These are phyloP conservation scores for Ascidia mentula DNA, from an alignment of 23 tunicate species.

Conservation along the genomic window DNA sequence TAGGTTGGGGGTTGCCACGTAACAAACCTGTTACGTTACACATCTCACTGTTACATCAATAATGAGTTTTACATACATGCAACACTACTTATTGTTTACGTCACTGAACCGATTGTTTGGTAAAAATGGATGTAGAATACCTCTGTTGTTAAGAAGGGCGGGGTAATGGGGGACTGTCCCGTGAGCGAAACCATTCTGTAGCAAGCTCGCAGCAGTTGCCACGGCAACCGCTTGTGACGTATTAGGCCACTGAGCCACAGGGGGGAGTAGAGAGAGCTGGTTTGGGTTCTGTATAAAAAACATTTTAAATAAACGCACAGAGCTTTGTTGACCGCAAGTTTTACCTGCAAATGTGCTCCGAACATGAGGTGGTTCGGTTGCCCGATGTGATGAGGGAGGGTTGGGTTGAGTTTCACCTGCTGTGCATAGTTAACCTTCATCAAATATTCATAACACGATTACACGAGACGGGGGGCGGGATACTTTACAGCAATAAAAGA, in stretches of 20 bases:
- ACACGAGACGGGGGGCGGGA: background rate
- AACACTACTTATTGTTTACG: background rate
- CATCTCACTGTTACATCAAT: background rate
- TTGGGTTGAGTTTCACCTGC: slow-evolving; percentile 20
- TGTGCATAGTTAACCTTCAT: too few species aligned
- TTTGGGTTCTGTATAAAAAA: slow-evolving; percentile 46
- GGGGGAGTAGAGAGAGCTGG: slow-evolving; percentile 73
- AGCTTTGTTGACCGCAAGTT: background rate
- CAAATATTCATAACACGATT: too few species aligned
- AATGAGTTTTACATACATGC: background rate
- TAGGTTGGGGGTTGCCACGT: background rate
- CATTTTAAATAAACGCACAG: background rate
- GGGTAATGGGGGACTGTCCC: slow-evolving; percentile 71
- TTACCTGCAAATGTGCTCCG: slow-evolving; percentile 74
- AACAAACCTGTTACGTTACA: slow-evolving; percentile 12
- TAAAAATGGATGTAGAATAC: slow-evolving; percentile 19
- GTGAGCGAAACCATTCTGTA: slow-evolving; percentile 88
- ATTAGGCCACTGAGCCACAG: slow-evolving; percentile 60
- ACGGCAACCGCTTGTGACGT: slow-evolving; percentile 85
- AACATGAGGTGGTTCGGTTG: slow-evolving; percentile 72
- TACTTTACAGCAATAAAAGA: background rate
- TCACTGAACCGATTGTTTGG: background rate
- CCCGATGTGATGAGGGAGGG: slow-evolving; percentile 38
- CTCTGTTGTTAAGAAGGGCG: slow-evolving; percentile 48
- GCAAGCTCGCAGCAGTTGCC: slow-evolving; percentile 83